phyloP scores from a whole-genome alignment of 2,888 invertebrate genomes.

The Apodemia duryi region DNA sequence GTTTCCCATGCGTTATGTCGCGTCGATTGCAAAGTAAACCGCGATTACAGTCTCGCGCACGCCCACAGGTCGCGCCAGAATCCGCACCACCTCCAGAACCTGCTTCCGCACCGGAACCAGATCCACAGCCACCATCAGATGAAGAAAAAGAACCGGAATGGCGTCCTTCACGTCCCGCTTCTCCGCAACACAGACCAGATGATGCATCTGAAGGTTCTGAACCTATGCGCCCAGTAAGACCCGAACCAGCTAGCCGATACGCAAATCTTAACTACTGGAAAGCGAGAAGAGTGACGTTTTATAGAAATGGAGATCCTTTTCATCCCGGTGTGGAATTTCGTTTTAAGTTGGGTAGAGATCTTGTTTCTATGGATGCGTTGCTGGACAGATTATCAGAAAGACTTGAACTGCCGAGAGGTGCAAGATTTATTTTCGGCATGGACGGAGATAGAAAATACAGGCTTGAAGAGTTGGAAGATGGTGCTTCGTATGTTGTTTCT shows the following conservation, averaged over 20 bases:
- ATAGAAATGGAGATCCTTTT: slow-evolving; percentile 95
- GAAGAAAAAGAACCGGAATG: slow-evolving; percentile 77
- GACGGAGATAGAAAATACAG: slow-evolving; percentile 92
- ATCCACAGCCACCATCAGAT: slow-evolving; percentile 63
- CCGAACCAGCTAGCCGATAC: slow-evolving; percentile 82
- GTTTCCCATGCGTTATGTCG: slow-evolving; percentile 61
- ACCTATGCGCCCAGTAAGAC: slow-evolving; percentile 76
- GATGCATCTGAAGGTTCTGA: slow-evolving; percentile 72
- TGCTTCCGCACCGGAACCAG: slow-evolving; percentile 59
- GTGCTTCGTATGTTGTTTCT: slow-evolving; percentile 95
- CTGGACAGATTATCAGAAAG: slow-evolving; percentile 92
- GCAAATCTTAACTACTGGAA: slow-evolving; percentile 92
- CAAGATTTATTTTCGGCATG: slow-evolving; percentile 94
- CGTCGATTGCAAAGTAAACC: slow-evolving; percentile 64
- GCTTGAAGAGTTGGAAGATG: slow-evolving; percentile 92
- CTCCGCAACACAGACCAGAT: slow-evolving; percentile 65
- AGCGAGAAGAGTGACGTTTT: slow-evolving; percentile 92
- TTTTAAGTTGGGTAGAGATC: slow-evolving; percentile 93
- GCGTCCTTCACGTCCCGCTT: slow-evolving; percentile 63
- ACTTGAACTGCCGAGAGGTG: slow-evolving; percentile 92
- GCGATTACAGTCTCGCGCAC: slow-evolving; percentile 57
- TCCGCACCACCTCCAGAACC: slow-evolving; percentile 62
- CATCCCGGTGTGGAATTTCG: slow-evolving; percentile 92
- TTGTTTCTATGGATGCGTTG: slow-evolving; percentile 90
- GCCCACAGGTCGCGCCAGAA: slow-evolving; percentile 68